phyloP scores from a whole-genome alignment of 1,140 invertebrate species.

The Drosophila kanapiae region DNA sequence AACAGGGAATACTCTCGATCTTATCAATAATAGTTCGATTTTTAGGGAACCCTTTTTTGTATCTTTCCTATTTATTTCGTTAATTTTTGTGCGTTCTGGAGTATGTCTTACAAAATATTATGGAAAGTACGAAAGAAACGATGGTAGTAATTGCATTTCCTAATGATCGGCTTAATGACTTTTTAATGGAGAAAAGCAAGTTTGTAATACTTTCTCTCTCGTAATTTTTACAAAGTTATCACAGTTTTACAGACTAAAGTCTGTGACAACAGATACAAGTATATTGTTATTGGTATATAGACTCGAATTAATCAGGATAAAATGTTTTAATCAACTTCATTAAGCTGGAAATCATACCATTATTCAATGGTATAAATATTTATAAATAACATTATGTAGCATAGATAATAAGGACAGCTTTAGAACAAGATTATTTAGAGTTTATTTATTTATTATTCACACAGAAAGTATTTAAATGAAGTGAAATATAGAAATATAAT shows the following conservation, averaged over 20 bases:
- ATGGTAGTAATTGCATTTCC: not conserved
- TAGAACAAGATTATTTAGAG: too few relatives aligned
- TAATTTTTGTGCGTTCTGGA: not conserved
- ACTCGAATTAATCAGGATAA: not conserved
- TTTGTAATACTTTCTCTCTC: not conserved
- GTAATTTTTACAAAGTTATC: not conserved
- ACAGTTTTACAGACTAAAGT: not conserved
- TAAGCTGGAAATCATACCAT: not conserved
- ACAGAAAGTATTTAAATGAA: too few relatives aligned
- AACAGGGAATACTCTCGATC: constrained; percentile 20
- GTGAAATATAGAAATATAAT: too few relatives aligned
- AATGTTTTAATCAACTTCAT: not conserved
- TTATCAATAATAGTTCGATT: not conserved
- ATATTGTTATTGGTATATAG: not conserved
- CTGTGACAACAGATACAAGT: not conserved
- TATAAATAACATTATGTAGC: too few relatives aligned
- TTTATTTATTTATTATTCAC: too few relatives aligned
- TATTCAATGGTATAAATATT: too few relatives aligned
- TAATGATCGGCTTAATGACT: constrained; percentile 11
- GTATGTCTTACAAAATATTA: not conserved
- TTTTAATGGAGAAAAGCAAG: not conserved
- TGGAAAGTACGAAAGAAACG: too few relatives aligned
- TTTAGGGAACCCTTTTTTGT: not conserved
- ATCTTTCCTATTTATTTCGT: not conserved
- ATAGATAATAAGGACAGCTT: too few relatives aligned